Evolutionary conservation across 2,888 invertebrate species (phyloP).

Genomic region (Ephialtes manifestator): DNA sequence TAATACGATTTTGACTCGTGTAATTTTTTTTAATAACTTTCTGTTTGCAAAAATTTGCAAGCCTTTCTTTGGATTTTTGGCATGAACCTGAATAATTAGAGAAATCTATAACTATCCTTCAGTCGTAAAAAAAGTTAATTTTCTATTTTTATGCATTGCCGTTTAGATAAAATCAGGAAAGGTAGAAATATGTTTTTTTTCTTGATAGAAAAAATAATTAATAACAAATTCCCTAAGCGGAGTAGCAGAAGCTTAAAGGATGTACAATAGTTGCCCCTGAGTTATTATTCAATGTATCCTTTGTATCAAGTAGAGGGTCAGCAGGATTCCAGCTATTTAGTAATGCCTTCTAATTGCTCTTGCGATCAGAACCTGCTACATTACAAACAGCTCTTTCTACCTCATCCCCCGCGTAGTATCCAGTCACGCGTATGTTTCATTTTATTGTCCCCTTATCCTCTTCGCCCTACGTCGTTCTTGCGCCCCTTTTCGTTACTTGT

Average conservation of each 20-base stretch:
- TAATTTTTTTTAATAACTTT: too few species aligned
- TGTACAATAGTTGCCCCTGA: neutral
- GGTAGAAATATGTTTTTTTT: too few species aligned
- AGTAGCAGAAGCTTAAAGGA: neutral
- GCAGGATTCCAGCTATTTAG: slow-evolving; percentile 42
- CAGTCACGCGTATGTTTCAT: slow-evolving; percentile 80
- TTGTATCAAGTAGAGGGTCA: slow-evolving; percentile 30
- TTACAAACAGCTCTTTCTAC: slow-evolving; percentile 54
- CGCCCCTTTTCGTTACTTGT: slow-evolving; percentile 69
- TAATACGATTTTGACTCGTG: too few species aligned
- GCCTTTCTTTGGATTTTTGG: too few species aligned
- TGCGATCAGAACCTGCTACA: slow-evolving; percentile 71
- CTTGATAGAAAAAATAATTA: neutral
- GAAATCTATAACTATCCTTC: too few species aligned
- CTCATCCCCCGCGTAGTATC: slow-evolving; percentile 54
- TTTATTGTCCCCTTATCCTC: slow-evolving; percentile 71
- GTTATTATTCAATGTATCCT: neutral
- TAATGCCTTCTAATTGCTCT: slow-evolving; percentile 81
- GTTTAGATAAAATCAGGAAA: too few species aligned
- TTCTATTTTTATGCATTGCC: too few species aligned
- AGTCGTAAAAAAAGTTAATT: too few species aligned
- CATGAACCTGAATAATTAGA: too few species aligned
- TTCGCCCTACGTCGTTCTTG: slow-evolving; percentile 17
- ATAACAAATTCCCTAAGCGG: neutral
- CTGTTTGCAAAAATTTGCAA: too few species aligned